These are phyloP conservation scores for Epinotia ramella DNA, from an alignment of 2,888 invertebrate genomes.

Conservation along the genomic window DNA sequence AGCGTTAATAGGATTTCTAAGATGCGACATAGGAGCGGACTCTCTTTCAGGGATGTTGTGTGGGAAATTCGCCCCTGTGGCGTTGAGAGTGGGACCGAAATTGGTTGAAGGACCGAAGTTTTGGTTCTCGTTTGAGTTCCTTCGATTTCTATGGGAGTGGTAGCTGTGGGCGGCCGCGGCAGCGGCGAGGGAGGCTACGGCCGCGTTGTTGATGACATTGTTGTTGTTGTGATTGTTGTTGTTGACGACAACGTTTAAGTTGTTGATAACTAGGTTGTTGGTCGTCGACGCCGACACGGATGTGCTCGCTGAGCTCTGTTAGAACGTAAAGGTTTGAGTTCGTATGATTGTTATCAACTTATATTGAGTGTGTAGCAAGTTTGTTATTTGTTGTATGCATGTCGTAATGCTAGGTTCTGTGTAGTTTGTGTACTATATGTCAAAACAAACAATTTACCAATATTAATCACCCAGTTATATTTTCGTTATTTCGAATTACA, in stretches of 20 bases:
- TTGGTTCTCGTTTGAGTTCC: constrained; percentile 79
- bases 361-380: neutral
- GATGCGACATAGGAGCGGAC: constrained; percentile 80
- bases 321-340: constrained; percentile 35
- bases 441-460: too few relatives aligned
- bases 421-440: constrained; percentile 2
- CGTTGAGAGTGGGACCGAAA: constrained; percentile 80
- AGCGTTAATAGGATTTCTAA: constrained; percentile 75
- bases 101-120: constrained; percentile 71
- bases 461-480: neutral
- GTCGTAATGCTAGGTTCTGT: neutral
- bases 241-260: constrained; percentile 81
- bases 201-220: constrained; percentile 82
- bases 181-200: constrained; percentile 80
- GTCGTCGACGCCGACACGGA: constrained; percentile 82
- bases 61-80: constrained; percentile 73
- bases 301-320: constrained; percentile 79
- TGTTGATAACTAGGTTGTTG: constrained; percentile 83
- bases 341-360: neutral
- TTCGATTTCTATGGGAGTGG: constrained; percentile 78
- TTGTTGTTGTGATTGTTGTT: constrained; percentile 84
- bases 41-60: constrained; percentile 77
- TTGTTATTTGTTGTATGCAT: neutral
- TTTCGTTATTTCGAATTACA: neutral
- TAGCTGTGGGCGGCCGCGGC: constrained; percentile 82